A percentile compares a stretch with the other conserved stretches of the same genome.
Conservation (phyloP, 1,140 invertebrate genomes). For the Pissodes strobi region DNA sequence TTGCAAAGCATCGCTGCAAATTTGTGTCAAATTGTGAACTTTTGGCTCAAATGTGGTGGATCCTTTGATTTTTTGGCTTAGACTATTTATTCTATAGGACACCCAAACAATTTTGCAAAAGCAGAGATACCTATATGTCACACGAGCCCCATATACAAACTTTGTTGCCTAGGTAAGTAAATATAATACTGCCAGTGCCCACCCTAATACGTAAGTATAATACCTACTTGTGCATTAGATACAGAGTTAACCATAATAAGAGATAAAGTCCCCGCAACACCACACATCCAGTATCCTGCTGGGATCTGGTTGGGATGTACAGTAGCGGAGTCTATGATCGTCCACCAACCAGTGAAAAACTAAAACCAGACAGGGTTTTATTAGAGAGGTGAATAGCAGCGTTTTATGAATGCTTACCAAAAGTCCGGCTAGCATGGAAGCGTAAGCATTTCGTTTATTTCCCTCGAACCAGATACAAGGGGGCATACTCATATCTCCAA, state of each 20-base stretch:
- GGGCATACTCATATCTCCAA: slow-evolving; percentile 61
- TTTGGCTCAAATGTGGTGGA: no score
- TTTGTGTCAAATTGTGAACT: no score
- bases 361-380: no score
- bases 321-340: slow-evolving; percentile 92
- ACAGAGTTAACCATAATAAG: slow-evolving; percentile 98
- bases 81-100: no score
- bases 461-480: slow-evolving; percentile 67
- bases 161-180: not conserved
- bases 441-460: slow-evolving; percentile 79
- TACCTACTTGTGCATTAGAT: slow-evolving; percentile 85
- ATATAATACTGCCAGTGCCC: no score
- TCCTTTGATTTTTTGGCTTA: no score
- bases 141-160: no score
- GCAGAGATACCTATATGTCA: no score
- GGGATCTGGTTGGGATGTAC: slow-evolving; percentile 74
- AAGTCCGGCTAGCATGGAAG: slow-evolving; percentile 80
- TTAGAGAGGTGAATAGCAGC: no score
- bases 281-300: slow-evolving; percentile 89
- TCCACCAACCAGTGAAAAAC: slow-evolving; percentile 98
- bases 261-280: slow-evolving; percentile 90
- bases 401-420: slow-evolving; percentile 78
- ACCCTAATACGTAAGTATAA: no score
- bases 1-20: no score
- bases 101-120: no score